These are phyloP conservation scores for Struthio camelus DNA, from an alignment of 2,113 vertebrate species.

Conservation along the genomic window DNA sequence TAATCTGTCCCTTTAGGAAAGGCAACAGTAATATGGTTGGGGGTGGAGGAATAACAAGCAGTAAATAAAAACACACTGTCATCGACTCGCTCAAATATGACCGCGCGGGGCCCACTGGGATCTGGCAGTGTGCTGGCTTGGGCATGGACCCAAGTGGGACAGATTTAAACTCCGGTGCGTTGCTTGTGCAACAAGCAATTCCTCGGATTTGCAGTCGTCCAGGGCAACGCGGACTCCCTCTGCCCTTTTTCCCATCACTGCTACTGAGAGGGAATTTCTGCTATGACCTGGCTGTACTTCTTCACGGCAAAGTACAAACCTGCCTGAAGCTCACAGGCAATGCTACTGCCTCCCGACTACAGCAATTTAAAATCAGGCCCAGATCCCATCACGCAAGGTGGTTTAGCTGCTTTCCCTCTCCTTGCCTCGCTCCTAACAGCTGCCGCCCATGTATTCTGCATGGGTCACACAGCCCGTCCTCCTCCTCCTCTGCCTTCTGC, in stretches of 20 bases:
- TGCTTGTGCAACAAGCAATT: background rate
- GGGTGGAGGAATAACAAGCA: slow-evolving; percentile 27
- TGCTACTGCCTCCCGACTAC: background rate
- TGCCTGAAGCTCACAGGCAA: background rate
- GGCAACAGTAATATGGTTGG: slow-evolving; percentile 17
- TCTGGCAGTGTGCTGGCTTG: slow-evolving; percentile 23
- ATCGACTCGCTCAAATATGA: background rate
- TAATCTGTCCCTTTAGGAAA: slow-evolving; percentile 56
- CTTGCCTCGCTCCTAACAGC: background rate
- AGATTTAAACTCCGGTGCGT: background rate
- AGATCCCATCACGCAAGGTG: background rate
- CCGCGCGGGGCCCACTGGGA: background rate
- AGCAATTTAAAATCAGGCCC: background rate
- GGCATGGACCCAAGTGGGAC: slow-evolving; percentile 48
- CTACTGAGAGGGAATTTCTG: background rate
- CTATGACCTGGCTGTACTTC: background rate
- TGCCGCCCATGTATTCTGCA: background rate
- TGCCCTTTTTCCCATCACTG: background rate
- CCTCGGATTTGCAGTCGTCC: background rate
- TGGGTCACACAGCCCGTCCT: background rate
- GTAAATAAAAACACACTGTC: slow-evolving; percentile 50
- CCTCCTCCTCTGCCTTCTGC: background rate
- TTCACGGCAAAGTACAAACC: background rate
- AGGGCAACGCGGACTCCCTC: fast-evolving
- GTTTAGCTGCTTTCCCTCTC: background rate